A percentile compares a stretch with the other conserved stretches of the same genome.
Conservation (phyloP, 2,797 vertebrate species). For the Sitta carolinensis region DNA sequence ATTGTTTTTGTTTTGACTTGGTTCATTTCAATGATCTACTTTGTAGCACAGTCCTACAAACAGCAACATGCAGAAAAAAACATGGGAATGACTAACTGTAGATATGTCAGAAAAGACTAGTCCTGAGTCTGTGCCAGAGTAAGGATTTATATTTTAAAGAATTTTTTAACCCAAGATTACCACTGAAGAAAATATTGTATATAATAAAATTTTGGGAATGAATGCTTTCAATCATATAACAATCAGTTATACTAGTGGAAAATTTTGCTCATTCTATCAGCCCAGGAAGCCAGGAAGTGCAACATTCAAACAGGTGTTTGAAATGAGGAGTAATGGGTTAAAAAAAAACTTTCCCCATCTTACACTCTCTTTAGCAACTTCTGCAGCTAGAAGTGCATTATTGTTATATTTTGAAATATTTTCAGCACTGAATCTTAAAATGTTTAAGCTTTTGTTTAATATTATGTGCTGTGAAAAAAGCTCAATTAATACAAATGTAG, state of each 20-base stretch:
- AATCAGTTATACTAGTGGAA: background rate
- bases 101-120: background rate
- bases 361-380: background rate
- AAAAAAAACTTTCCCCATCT: background rate
- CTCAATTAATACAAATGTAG: background rate
- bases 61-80: background rate
- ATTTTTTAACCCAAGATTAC: background rate
- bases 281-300: background rate
- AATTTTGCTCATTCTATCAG: background rate
- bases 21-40: background rate
- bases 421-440: background rate
- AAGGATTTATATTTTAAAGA: background rate
- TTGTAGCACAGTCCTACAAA: background rate
- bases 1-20: background rate
- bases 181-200: background rate
- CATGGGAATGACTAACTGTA: rapidly evolving
- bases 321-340: background rate
- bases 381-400: background rate
- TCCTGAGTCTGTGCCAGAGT: background rate
- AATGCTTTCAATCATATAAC: background rate
- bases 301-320: background rate
- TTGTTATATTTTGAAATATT: background rate
- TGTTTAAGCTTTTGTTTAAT: background rate
- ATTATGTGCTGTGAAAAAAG: background rate
- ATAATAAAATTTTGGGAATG: background rate